A percentile compares a stretch with the other conserved stretches of the same genome.
Evolutionary conservation across 2,888 invertebrate species (phyloP).

Genomic region (Drosophila mimica): DNA sequence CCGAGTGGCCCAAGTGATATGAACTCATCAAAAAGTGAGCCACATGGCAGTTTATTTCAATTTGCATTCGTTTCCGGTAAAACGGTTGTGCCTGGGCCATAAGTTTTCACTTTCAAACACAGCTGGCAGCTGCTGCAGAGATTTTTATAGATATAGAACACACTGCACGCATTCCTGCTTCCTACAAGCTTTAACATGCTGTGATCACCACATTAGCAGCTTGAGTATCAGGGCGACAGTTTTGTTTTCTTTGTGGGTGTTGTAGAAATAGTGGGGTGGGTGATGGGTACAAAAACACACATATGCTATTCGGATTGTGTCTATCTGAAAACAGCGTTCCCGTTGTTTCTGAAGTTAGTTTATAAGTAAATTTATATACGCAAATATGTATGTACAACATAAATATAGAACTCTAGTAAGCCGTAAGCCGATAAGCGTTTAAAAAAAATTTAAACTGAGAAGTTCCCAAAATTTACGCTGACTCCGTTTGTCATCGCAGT

Average conservation of each 20-base stretch:
- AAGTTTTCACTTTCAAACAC: slow-evolving; percentile 67
- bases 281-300: neutral
- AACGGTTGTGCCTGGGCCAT: slow-evolving; percentile 39
- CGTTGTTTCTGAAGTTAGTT: slow-evolving; percentile 8
- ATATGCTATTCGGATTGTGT: neutral
- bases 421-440: neutral
- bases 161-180: slow-evolving; percentile 49
- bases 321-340: slow-evolving; percentile 1
- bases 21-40: slow-evolving; percentile 36
- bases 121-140: slow-evolving; percentile 65
- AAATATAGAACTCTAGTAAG: neutral
- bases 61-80: slow-evolving; percentile 70
- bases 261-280: slow-evolving; percentile 25
- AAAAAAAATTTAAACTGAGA: slow-evolving; percentile 6
- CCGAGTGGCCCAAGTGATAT: slow-evolving; percentile 26
- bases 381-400: neutral
- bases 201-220: slow-evolving; percentile 24
- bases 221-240: slow-evolving; percentile 45
- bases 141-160: slow-evolving; percentile 62
- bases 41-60: slow-evolving; percentile 63
- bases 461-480: neutral
- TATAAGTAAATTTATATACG: neutral
- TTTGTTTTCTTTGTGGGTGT: slow-evolving; percentile 57
- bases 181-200: slow-evolving; percentile 46
- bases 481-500: slow-evolving; percentile 17